phyloP scores from a whole-genome alignment of 2,888 invertebrate species.

The Eilema griseolum region DNA sequence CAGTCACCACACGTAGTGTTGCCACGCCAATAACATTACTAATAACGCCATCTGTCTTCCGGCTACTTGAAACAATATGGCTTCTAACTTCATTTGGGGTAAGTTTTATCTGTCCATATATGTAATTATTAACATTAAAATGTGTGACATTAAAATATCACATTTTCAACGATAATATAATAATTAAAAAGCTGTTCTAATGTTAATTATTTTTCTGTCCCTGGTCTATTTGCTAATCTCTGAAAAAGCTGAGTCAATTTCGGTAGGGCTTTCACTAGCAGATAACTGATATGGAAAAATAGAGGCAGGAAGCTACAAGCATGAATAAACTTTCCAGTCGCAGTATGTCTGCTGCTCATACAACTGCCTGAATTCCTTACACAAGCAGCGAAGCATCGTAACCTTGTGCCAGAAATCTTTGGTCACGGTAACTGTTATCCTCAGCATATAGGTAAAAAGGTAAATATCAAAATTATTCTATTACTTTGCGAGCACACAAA shows the following conservation, averaged over 20 bases:
- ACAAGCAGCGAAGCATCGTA: not conserved
- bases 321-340: not conserved
- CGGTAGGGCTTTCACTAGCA: no score
- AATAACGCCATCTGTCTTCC: not conserved
- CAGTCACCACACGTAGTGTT: not conserved
- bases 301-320: not conserved
- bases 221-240: no score
- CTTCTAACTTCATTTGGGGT: not conserved
- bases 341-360: slow-evolving; percentile 9
- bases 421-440: no score
- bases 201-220: no score
- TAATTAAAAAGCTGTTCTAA: no score
- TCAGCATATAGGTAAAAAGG: no score
- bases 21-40: not conserved
- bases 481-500: slow-evolving; percentile 40
- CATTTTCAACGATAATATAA: no score
- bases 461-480: no score
- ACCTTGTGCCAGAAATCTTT: no score
- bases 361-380: slow-evolving; percentile 6
- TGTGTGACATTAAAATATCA: no score
- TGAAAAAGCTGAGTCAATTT: no score
- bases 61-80: not conserved
- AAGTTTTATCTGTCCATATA: not conserved
- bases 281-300: not conserved
- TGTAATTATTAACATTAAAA: no score